Base-by-base conservation (phyloP, 2,888 invertebrate species). In the Lasius platythorax region DNA sequence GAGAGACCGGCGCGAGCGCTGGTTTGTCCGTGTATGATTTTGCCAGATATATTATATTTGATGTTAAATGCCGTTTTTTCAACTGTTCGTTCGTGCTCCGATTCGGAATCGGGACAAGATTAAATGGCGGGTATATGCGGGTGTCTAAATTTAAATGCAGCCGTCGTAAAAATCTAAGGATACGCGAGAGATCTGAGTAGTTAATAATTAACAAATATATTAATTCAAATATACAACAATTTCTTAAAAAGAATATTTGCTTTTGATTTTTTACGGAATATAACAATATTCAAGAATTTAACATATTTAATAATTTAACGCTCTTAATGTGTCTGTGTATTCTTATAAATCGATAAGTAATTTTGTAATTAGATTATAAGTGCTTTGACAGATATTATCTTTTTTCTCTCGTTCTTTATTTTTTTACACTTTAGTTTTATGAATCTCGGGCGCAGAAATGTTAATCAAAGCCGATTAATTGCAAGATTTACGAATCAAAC, bases 1-100 rank as follows among this genome's bases (percentile, higher is more conserved):
- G 82, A 88, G 33, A 61, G 70, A 50, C 50, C 58, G 66, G 53
- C 74, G 72, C 82, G 73, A 46, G 81, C 82, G 67, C 78, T 74
- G 50, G 23, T 86, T 85, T 89, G 87, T 87, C 86, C n/a, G 9
- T 30, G 43, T 63, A 30, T 18, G 53, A 76, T 37, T n/a, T 53
- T 37, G 64, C 64, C 15, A 30, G 28, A 30, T 30, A 23, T 78
- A 56, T 43, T 43, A 15, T 28, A 28, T 67, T 76, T 50, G 33
- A 76, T 50, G 50, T 28, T 50, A 37, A 33, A 78, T 28, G 53
- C 33, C 43, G 6, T 5, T 78, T 58, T 56, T 66, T n/a, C 28
- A 40, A n/a, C 46, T 18, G 53, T 12, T 23, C 6, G 53, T 46
- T 23, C 18, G 33, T 15, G 40, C 23, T 66, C n/a, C 23, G 23